Base-by-base conservation (phyloP, 2,113 vertebrate species). In the Cyanoramphus novaezelandiae region DNA sequence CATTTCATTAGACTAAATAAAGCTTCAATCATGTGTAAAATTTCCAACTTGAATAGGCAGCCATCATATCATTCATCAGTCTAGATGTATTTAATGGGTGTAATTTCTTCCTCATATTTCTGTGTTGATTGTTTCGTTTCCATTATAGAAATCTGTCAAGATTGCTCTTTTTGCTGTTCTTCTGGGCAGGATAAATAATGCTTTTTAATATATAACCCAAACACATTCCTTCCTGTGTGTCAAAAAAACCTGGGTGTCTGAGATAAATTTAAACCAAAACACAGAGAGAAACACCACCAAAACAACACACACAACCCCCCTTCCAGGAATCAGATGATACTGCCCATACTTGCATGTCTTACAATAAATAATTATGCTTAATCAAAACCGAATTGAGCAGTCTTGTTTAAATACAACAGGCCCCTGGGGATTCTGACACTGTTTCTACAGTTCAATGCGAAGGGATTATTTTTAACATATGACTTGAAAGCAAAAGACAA, bases 11-110 rank as follows among this genome's bases (percentile, higher is more conserved):
- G 98, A 98, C 98, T 98, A 99, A 99, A 99, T 99, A 98, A 98
- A 99, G 98, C 98, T 99, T 98, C 99, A 98, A 99, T 99, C 99
- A 99, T 98, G 99, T 99, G 99, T 99, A 98, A 99, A 99, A 99
- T 99, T 98, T 98, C 98, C 98, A 98, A 96, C 98, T 98, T 99
- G 98, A 99, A 99, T 98, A 98, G 98, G 97, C 98, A 97, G 97
- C 97, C 98, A 98, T 98, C 98, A 98, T 98, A 99, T 99, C 99
- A 98, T 97, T 99, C 99, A 99, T 98, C 99, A 84, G 97, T 93
- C 97, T 97, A 94, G 96, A 97, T 97, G 97, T 97, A 98, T 98
- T 98, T 99, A 98, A 98, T 98, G 98, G 98, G 98, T 97, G 96
- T 97, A 98, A 98, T 98, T 98, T 99, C 98, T 99, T 99, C 98